These are phyloP conservation scores for Oxycera nigricornis DNA, from an alignment of 2,888 invertebrate species.

Conservation along the genomic window DNA sequence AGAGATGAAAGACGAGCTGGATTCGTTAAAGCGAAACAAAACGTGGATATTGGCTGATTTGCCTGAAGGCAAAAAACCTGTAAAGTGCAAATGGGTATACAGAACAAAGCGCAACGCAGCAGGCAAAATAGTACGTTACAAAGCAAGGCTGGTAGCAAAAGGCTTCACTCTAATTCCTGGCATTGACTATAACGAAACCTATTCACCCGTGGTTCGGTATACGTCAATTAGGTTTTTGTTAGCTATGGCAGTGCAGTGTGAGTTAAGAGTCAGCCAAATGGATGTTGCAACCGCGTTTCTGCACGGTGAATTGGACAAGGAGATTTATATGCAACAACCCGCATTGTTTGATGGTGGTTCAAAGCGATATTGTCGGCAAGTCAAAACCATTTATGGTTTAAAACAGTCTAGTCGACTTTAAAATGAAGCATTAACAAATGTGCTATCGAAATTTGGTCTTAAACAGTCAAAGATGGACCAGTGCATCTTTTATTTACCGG, in stretches of 20 bases:
- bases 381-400: conserved; percentile 48
- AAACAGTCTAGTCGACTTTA: conserved; percentile 47
- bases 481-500: conserved; percentile 40
- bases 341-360: conserved; percentile 44
- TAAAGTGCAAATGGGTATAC: conserved; percentile 27
- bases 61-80: conserved; percentile 45
- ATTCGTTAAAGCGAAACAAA: conserved; percentile 49
- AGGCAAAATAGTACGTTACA: conserved; percentile 2
- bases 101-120: neutral
- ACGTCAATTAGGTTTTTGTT: conserved; percentile 40
- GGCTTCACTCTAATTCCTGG: conserved; percentile 41
- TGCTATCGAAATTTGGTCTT: too few species aligned
- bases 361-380: conserved; percentile 43
- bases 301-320: conserved; percentile 42
- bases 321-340: conserved; percentile 44
- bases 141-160: conserved; percentile 43
- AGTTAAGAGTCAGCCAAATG: conserved; percentile 36
- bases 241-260: conserved; percentile 42
- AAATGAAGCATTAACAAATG: conserved; percentile 42
- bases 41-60: conserved; percentile 50
- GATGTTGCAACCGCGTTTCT: conserved; percentile 45
- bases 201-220: conserved; percentile 41
- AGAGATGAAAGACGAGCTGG: conserved; percentile 49
- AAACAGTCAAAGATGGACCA: neutral
- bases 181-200: conserved; percentile 42